These are phyloP conservation scores for Micronycteris hirsuta DNA, from an alignment of 2,113 vertebrate genomes.

Conservation along the genomic window DNA sequence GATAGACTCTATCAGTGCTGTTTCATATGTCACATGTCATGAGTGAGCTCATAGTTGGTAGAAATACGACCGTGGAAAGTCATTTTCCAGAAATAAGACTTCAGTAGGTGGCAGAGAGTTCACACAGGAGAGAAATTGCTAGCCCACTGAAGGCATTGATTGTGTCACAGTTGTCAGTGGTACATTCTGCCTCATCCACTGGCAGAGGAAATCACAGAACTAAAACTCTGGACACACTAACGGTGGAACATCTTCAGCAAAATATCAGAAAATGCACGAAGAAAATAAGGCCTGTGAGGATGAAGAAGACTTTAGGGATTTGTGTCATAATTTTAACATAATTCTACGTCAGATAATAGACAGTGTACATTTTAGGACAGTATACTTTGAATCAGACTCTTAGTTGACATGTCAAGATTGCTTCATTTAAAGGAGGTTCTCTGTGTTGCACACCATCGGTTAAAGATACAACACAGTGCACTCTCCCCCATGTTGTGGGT, in stretches of 20 bases:
- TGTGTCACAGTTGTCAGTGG: conserved; percentile 55
- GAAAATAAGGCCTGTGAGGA: neutral
- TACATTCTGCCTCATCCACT: conserved; percentile 18
- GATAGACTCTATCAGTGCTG: neutral
- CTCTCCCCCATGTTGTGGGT: neutral
- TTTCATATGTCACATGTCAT: neutral
- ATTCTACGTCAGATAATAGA: neutral
- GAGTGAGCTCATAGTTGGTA: neutral
- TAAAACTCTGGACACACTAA: neutral
- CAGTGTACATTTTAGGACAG: neutral
- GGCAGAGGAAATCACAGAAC: neutral
- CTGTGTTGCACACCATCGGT: neutral
- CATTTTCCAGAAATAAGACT: neutral
- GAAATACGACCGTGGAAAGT: conserved; percentile 6
- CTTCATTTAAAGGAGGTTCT: neutral
- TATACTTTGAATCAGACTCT: neutral
- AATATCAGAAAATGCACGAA: neutral
- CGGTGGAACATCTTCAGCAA: neutral
- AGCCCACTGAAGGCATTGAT: neutral
- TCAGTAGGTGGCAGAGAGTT: neutral
- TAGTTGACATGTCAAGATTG: neutral
- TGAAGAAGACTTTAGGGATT: neutral
- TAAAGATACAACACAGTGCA: neutral
- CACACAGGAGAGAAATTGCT: neutral
- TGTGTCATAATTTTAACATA: neutral